Evolutionary conservation across 1,140 invertebrate species (phyloP).

Genomic region (Drosophila sp.): DNA sequence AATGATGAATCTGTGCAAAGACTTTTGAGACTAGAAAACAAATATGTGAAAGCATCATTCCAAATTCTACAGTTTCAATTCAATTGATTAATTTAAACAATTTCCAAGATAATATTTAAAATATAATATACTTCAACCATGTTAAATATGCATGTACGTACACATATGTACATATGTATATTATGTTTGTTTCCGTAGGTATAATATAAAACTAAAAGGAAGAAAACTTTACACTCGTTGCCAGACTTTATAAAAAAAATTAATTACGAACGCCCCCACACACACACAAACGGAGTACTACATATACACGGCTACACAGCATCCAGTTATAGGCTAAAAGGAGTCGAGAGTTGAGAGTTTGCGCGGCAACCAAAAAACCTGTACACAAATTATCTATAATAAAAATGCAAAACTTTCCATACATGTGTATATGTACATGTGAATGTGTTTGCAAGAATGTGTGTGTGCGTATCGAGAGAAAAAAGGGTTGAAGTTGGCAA

Average conservation of each 20-base stretch:
- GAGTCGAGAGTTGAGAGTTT: slow-evolving; percentile 73
- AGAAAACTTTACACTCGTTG: not conserved
- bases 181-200: not conserved
- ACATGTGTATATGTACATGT: slow-evolving; percentile 9
- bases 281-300: slow-evolving; percentile 42
- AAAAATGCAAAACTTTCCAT: slow-evolving; percentile 76
- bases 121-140: too few relatives aligned
- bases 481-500: slow-evolving; percentile 69
- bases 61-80: too few relatives aligned
- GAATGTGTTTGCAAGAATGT: slow-evolving; percentile 14
- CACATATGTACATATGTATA: too few relatives aligned
- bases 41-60: too few relatives aligned
- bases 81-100: too few relatives aligned
- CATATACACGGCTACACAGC: slow-evolving; percentile 41
- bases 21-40: too few relatives aligned
- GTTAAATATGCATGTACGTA: too few relatives aligned
- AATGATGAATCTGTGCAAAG: too few relatives aligned
- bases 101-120: too few relatives aligned
- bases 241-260: slow-evolving; percentile 37
- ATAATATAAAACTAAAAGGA: not conserved
- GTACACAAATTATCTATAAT: slow-evolving; percentile 81
- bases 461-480: slow-evolving; percentile 34
- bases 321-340: slow-evolving; percentile 33
- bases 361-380: slow-evolving; percentile 76
- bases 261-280: slow-evolving; percentile 60